phyloP scores from a whole-genome alignment of 2,888 invertebrate genomes.

The Cataglyphis albicans region DNA sequence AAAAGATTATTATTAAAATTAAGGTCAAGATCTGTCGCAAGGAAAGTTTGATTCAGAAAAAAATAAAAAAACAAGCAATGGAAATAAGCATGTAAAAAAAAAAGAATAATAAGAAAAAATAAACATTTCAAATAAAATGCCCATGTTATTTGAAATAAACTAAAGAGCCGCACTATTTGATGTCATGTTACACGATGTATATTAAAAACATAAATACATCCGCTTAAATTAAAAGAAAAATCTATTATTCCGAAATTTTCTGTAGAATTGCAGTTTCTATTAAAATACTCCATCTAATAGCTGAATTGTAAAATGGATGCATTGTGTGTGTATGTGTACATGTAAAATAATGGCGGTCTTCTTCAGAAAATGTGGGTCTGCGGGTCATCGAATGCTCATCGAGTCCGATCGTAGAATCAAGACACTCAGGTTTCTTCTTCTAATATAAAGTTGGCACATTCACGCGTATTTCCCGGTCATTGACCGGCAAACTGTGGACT shows the following conservation, averaged over 20 bases:
- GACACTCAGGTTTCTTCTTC: constrained; percentile 51
- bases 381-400: constrained; percentile 73
- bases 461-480: constrained; percentile 77
- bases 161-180: background rate
- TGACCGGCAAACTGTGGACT: constrained; percentile 73
- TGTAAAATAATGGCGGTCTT: background rate
- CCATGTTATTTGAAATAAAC: background rate
- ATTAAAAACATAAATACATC: background rate
- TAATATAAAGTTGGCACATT: constrained; percentile 52
- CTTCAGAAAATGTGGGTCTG: constrained; percentile 76
- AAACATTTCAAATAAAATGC: background rate
- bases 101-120: background rate
- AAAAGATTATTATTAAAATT: constrained; percentile 20
- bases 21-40: background rate
- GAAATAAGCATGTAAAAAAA: background rate
- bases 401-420: constrained; percentile 59
- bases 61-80: background rate
- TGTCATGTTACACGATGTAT: background rate
- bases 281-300: background rate
- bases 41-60: background rate
- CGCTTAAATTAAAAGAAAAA: background rate
- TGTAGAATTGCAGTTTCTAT: background rate
- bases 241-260: background rate
- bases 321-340: background rate
- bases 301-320: background rate